phyloP scores from a whole-genome alignment of 2,888 invertebrate genomes.

The Mythimna pallens region DNA sequence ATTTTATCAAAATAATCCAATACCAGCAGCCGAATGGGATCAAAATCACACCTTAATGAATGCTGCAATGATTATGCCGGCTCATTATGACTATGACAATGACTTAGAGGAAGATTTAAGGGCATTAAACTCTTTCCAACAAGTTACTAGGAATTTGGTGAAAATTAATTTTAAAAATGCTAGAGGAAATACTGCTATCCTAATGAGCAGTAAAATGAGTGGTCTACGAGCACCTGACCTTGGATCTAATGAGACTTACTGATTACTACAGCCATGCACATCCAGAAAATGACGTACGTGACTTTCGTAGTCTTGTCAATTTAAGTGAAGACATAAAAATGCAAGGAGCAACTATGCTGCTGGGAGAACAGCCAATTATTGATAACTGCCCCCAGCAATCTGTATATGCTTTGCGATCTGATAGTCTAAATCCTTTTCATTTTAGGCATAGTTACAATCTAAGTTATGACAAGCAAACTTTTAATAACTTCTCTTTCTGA shows the following conservation, averaged over 20 bases:
- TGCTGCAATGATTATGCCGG: constrained; percentile 17
- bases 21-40: constrained; percentile 31
- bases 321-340: background rate
- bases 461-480: background rate
- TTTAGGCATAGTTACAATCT: background rate
- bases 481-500: constrained; percentile 6
- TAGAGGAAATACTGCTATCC: background rate
- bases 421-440: background rate
- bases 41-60: constrained; percentile 8
- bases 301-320: background rate
- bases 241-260: background rate
- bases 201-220: constrained; percentile 20
- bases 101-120: background rate
- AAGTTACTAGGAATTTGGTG: background rate
- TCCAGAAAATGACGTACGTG: background rate
- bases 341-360: constrained; percentile 23
- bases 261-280: constrained; percentile 5
- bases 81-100: constrained; percentile 5
- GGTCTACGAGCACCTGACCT: constrained; percentile 15
- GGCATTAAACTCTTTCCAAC: background rate
- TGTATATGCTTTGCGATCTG: constrained; percentile 18
- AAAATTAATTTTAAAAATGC: background rate
- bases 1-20: constrained; percentile 18
- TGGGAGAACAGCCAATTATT: constrained; percentile 28
- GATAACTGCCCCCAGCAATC: constrained; percentile 14